These are phyloP conservation scores for Heliconius ismenius DNA, from an alignment of 2,888 invertebrate species.

Conservation along the genomic window DNA sequence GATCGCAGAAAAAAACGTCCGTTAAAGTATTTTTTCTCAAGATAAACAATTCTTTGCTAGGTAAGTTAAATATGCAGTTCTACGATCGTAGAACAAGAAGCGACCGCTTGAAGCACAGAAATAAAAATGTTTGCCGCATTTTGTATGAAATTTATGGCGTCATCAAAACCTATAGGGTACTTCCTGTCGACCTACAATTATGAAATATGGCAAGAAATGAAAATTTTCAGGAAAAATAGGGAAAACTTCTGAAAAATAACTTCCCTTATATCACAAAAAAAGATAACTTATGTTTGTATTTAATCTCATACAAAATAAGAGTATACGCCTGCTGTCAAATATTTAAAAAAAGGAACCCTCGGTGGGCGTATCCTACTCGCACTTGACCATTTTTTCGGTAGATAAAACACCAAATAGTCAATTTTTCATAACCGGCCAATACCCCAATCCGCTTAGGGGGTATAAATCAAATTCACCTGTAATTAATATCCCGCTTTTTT, in stretches of 20 bases:
- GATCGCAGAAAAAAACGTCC: no score
- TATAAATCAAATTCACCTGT: conserved; percentile 40
- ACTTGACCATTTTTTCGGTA: neutral
- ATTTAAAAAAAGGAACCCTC: neutral
- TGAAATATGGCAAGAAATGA: neutral
- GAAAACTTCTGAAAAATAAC: no score
- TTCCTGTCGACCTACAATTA: neutral
- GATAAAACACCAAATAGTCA: neutral
- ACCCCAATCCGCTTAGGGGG: conserved; percentile 29
- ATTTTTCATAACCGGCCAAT: neutral
- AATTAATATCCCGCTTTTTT: conserved; percentile 36
- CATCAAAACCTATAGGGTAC: neutral
- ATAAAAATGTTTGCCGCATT: neutral
- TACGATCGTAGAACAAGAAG: no score
- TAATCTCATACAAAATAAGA: no score
- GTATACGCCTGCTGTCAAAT: no score
- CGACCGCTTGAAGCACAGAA: no score
- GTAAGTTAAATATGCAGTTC: no score
- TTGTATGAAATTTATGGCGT: neutral
- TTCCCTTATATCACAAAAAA: no score
- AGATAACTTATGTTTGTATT: no score
- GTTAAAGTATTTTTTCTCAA: no score
- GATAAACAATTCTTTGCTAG: no score
- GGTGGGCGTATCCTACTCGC: neutral
- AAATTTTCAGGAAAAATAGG: no score